A percentile compares a stretch with the other conserved stretches of the same genome.
These are phyloP conservation scores for Calypte anna DNA, from an alignment of 2,113 vertebrate genomes.

Conservation along the genomic window DNA sequence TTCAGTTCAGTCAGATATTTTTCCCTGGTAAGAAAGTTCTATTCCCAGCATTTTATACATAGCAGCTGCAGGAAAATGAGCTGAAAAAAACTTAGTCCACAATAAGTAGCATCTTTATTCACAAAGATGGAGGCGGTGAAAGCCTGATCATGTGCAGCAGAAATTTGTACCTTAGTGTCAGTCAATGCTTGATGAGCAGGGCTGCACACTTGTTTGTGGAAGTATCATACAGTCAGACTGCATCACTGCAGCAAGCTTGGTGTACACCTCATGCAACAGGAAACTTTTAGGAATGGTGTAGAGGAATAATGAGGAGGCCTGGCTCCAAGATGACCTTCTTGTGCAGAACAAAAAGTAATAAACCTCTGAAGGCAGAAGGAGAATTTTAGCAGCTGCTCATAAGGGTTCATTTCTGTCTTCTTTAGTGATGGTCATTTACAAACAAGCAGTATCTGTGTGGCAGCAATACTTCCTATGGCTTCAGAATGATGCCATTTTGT, in stretches of 20 bases:
- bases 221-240: not conserved
- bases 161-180: not conserved
- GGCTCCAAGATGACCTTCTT: not conserved
- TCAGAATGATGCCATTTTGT: not conserved
- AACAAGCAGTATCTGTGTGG: not conserved
- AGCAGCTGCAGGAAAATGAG: not conserved
- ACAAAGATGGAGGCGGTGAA: not conserved
- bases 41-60: not conserved
- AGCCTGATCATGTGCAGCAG: not conserved
- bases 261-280: not conserved
- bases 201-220: not conserved
- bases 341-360: not conserved
- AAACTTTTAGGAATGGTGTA: not conserved
- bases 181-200: not conserved
- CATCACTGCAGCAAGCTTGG: not conserved
- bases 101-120: not conserved
- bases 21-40: not conserved
- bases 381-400: not conserved
- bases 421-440: not conserved
- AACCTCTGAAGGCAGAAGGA: not conserved
- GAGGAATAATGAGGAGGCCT: not conserved
- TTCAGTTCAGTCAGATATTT: not conserved
- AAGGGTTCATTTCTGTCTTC: not conserved
- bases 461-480: not conserved
- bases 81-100: not conserved